A percentile compares a stretch with the other conserved stretches of the same genome.
phyloP scores from a whole-genome alignment of 2,113 vertebrate species.

The Xenopus laevis region DNA sequence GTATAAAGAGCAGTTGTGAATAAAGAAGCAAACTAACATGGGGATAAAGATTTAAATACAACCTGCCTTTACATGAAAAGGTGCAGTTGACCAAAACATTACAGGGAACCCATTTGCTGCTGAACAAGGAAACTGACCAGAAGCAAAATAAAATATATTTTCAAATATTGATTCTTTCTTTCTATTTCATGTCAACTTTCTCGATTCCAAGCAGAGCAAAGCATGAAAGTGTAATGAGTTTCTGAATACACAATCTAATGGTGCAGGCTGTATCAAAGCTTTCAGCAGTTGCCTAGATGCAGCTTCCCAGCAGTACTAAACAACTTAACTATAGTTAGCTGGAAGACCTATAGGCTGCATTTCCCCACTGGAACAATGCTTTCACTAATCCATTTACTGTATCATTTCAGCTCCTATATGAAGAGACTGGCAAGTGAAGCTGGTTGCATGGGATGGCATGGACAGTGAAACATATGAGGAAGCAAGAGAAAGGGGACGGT shows the following conservation, averaged over 20 bases:
- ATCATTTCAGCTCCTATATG: no score
- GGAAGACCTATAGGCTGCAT: constrained; percentile 62
- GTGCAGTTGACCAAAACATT: constrained; percentile 45
- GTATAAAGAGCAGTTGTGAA: no score
- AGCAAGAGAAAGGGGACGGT: no score
- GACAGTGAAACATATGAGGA: no score
- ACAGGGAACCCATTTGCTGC: constrained; percentile 47
- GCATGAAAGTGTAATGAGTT: constrained; percentile 68
- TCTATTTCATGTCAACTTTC: constrained; percentile 60
- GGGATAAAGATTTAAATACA: not conserved
- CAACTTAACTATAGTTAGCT: constrained; percentile 81
- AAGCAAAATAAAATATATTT: constrained; percentile 60
- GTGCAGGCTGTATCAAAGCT: constrained; percentile 68
- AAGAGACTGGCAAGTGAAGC: no score
- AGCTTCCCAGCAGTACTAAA: constrained; percentile 69
- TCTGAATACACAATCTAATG: constrained; percentile 64
- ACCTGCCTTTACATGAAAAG: constrained; percentile 4
- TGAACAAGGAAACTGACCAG: constrained; percentile 59
- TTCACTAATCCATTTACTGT: constrained; percentile 69
- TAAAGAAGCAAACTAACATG: no score
- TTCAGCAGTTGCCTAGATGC: constrained; percentile 61
- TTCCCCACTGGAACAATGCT: constrained; percentile 64
- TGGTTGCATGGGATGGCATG: no score
- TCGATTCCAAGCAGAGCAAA: constrained; percentile 60
- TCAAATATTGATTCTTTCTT: constrained; percentile 61